phyloP scores from a whole-genome alignment of 2,113 vertebrate genomes.

The Nettapus auritus region DNA sequence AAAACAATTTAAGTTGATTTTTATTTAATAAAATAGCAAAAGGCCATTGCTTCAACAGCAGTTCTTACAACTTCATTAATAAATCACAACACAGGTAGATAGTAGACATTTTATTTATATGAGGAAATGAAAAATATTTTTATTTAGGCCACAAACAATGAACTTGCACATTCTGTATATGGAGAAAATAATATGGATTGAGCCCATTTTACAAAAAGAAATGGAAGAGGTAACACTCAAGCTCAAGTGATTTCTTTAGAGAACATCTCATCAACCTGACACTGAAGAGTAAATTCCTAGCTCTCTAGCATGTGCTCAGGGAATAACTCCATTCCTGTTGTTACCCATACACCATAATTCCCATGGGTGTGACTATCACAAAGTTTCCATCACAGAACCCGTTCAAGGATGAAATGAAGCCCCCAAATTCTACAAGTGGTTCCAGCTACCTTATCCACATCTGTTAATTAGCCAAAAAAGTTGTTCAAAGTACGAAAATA shows the following conservation, averaged over 20 bases:
- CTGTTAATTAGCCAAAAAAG: neutral
- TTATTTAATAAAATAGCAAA: conserved; percentile 24
- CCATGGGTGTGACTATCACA: neutral
- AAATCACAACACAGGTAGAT: neutral
- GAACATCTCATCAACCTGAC: neutral
- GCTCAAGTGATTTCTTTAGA: neutral
- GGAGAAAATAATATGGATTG: neutral
- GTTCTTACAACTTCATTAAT: neutral
- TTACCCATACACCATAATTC: neutral
- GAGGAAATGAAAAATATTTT: neutral
- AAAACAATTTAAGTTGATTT: conserved; percentile 16
- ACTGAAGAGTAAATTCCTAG: neutral
- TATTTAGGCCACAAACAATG: neutral
- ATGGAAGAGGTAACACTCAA: neutral
- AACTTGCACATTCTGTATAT: neutral
- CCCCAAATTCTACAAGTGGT: neutral
- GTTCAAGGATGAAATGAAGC: neutral
- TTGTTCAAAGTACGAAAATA: neutral
- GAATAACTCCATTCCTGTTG: neutral
- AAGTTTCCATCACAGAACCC: neutral
- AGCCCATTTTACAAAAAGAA: neutral
- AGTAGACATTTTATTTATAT: neutral
- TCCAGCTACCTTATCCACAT: neutral
- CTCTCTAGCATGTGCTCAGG: neutral
- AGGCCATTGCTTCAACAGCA: neutral